phyloP scores from a whole-genome alignment of 2,113 vertebrate species.

The Eidolon helvum region DNA sequence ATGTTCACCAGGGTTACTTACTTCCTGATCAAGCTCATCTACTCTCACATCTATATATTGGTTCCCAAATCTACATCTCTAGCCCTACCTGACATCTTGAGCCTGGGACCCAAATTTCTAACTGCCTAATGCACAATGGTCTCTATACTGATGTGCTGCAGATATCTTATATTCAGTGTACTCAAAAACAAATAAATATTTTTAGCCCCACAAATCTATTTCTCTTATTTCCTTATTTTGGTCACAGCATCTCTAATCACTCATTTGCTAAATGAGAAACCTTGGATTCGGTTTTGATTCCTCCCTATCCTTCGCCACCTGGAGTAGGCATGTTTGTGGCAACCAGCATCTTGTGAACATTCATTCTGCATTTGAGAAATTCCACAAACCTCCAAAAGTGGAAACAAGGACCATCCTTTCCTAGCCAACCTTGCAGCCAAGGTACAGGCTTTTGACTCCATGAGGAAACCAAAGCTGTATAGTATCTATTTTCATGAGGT shows the following conservation, averaged over 20 bases:
- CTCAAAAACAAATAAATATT: not conserved
- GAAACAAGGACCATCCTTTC: not conserved
- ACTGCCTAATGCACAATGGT: not conserved
- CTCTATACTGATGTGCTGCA: not conserved
- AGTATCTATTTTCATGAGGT: not conserved
- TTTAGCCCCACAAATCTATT: not conserved
- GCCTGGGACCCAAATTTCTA: not conserved
- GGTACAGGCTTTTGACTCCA: not conserved
- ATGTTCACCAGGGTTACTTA: not conserved
- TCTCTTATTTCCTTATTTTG: not conserved
- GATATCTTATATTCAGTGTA: not conserved
- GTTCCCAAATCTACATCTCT: not conserved
- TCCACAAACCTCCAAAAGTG: not conserved
- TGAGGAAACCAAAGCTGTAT: not conserved
- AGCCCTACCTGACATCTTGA: not conserved
- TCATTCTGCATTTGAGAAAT: not conserved
- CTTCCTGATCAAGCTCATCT: not conserved
- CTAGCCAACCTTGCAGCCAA: not conserved
- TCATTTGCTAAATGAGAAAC: conserved; percentile 6
- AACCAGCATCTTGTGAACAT: not conserved
- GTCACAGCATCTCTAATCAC: not conserved
- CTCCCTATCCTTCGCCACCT: not conserved
- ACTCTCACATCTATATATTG: not conserved
- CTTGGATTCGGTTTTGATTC: not conserved
- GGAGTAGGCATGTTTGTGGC: not conserved